phyloP scores from a whole-genome alignment of 2,797 vertebrate genomes.

The Hemitrygon akajei region DNA sequence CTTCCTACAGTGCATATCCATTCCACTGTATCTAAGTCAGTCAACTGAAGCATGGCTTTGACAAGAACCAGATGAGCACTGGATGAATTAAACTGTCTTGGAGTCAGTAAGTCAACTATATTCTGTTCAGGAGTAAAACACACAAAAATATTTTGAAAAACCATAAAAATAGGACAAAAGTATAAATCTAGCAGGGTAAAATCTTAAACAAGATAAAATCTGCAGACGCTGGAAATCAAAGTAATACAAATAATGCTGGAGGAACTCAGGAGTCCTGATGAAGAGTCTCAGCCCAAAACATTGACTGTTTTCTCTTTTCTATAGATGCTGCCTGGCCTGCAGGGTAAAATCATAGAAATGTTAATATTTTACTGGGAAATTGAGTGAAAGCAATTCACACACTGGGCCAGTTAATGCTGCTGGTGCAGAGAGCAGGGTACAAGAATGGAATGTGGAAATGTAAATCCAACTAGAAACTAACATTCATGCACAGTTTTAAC shows the following conservation, averaged over 20 bases:
- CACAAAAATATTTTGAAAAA: constrained; percentile 40
- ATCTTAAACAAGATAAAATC: no score
- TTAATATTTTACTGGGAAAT: background rate
- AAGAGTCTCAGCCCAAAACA: no score
- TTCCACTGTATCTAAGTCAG: constrained; percentile 53
- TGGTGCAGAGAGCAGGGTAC: background rate
- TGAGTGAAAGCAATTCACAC: background rate
- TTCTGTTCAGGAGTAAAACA: constrained; percentile 48
- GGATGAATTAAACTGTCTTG: constrained; percentile 53
- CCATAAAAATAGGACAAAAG: background rate
- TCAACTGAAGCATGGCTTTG: constrained; percentile 57
- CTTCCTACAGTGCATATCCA: constrained; percentile 44
- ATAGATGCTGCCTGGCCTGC: no score
- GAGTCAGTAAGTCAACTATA: constrained; percentile 56
- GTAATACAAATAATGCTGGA: no score
- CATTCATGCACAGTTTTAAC: no score
- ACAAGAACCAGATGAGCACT: constrained; percentile 55
- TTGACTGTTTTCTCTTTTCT: no score
- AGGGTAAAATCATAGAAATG: background rate
- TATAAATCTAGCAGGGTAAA: constrained; percentile 9
- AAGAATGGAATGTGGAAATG: no score
- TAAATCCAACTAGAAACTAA: no score
- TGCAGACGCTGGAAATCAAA: no score
- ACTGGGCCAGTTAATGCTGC: background rate
- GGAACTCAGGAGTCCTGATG: no score